Evolutionary conservation across 2,797 vertebrate species (phyloP).

Genomic region (Acipenser oxyrinchus): DNA sequence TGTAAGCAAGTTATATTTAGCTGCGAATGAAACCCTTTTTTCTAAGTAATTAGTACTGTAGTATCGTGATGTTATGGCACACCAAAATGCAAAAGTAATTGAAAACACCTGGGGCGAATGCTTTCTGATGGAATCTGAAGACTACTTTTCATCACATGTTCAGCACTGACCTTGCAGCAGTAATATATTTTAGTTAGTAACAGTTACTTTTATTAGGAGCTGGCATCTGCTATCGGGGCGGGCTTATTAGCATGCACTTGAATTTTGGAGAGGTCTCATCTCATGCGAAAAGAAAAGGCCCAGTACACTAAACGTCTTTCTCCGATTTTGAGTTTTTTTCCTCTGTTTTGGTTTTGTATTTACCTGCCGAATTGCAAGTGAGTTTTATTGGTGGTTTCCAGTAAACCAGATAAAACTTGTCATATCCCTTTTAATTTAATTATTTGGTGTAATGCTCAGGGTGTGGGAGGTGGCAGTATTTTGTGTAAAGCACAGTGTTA

Average conservation of each 20-base stretch:
- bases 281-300: background rate
- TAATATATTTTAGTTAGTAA: slow-evolving; percentile 24
- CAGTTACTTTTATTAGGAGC: slow-evolving; percentile 21
- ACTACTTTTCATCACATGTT: slow-evolving; percentile 29
- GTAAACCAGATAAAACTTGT: too few relatives aligned
- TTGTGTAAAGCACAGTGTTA: too few relatives aligned
- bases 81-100: slow-evolving; percentile 26
- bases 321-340: too few relatives aligned
- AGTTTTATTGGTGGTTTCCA: too few relatives aligned
- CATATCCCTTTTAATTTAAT: too few relatives aligned
- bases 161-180: slow-evolving; percentile 17
- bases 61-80: slow-evolving; percentile 15
- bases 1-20: slow-evolving; percentile 26
- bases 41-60: slow-evolving; percentile 18
- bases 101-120: slow-evolving; percentile 37
- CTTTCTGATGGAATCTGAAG: slow-evolving; percentile 27
- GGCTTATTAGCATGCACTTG: background rate
- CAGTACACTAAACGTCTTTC: too few relatives aligned
- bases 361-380: too few relatives aligned
- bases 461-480: too few relatives aligned
- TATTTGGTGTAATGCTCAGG: too few relatives aligned
- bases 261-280: background rate
- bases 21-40: slow-evolving; percentile 18
- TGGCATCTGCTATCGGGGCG: slow-evolving; percentile 15
- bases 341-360: too few relatives aligned